Evolutionary conservation across 2,797 vertebrate genomes (phyloP).

Genomic region (Alectoris magna): DNA sequence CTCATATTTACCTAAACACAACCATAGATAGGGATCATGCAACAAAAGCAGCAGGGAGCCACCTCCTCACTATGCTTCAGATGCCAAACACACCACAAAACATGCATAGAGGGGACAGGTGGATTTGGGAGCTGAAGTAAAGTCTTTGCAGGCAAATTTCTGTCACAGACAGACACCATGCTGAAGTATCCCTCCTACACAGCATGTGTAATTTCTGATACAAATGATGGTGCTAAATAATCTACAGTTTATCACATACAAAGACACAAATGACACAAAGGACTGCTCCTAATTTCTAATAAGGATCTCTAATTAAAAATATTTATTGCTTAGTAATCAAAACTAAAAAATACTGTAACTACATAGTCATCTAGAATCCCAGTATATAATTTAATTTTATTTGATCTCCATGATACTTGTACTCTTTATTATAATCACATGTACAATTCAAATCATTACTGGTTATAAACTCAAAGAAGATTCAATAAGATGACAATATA

Average conservation of each 20-base stretch:
- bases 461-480: constrained; percentile 52
- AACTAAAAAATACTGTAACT: constrained; percentile 4
- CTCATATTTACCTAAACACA: background rate
- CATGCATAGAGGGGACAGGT: fast-evolving
- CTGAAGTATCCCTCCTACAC: background rate
- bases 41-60: background rate
- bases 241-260: background rate
- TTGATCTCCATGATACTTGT: constrained; percentile 37
- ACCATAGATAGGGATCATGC: background rate
- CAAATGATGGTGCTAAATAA: background rate
- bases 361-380: background rate
- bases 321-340: constrained; percentile 28
- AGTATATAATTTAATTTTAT: constrained; percentile 39
- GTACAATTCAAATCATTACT: constrained; percentile 56
- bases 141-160: background rate
- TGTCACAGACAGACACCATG: background rate
- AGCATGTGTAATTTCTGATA: background rate
- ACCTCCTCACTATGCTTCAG: background rate
- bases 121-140: background rate
- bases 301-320: constrained; percentile 12
- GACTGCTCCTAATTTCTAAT: constrained; percentile 6
- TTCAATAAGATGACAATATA: constrained; percentile 52
- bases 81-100: background rate
- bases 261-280: background rate
- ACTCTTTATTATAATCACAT: constrained; percentile 20